phyloP scores from a whole-genome alignment of 2,888 invertebrate genomes.

The Calliopum simillimum region DNA sequence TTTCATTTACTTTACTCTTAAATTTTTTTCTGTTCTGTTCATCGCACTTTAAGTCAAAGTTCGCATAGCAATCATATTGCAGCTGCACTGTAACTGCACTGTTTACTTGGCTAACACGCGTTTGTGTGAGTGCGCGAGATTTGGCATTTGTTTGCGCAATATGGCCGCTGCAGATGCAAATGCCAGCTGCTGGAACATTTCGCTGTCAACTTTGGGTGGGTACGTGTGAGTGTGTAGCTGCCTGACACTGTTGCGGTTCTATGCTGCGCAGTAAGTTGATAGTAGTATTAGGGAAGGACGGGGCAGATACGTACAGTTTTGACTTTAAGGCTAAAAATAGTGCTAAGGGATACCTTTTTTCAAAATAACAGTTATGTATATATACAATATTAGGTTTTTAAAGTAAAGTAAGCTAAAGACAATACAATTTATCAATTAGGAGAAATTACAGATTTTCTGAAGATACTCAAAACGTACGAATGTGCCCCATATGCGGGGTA shows the following conservation, averaged over 20 bases:
- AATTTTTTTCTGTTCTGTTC: neutral
- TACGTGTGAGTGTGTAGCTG: neutral
- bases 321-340: too few relatives aligned
- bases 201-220: neutral
- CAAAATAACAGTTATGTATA: too few relatives aligned
- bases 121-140: slow-evolving; percentile 4
- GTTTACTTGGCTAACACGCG: slow-evolving; percentile 11
- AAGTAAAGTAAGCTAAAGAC: too few relatives aligned
- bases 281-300: too few relatives aligned
- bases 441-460: too few relatives aligned
- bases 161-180: neutral
- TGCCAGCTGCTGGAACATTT: neutral
- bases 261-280: neutral
- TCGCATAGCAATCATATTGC: neutral
- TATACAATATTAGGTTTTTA: too few relatives aligned
- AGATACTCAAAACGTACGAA: too few relatives aligned
- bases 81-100: neutral
- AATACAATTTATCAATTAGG: too few relatives aligned
- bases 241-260: too few relatives aligned
- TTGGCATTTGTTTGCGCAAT: neutral
- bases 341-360: too few relatives aligned
- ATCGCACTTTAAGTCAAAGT: slow-evolving; percentile 3
- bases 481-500: too few relatives aligned
- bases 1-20: neutral
- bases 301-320: too few relatives aligned